Evolutionary conservation across 2,888 invertebrate genomes (phyloP).

Genomic region (Leptopilina myrica): DNA sequence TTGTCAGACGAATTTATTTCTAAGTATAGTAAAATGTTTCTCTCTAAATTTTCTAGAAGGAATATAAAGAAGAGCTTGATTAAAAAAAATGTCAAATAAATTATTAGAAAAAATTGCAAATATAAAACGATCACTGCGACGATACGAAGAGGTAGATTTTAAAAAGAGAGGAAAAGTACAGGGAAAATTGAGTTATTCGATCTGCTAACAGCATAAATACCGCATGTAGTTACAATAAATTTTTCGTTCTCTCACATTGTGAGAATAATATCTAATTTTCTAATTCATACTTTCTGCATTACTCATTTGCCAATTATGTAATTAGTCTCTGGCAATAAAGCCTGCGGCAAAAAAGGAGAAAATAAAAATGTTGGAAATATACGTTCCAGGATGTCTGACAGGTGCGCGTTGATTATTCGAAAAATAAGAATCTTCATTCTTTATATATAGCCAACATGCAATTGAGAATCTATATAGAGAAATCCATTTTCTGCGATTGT

Average conservation of each 20-base stretch:
- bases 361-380: too few relatives aligned
- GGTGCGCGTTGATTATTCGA: background rate
- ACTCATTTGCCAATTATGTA: background rate
- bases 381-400: background rate
- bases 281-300: constrained; percentile 11
- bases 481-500: constrained; percentile 36
- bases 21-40: too few relatives aligned
- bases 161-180: too few relatives aligned
- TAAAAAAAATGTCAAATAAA: too few relatives aligned
- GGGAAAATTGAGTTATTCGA: background rate
- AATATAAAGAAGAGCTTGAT: too few relatives aligned
- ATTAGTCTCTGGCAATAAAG: too few relatives aligned
- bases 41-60: too few relatives aligned
- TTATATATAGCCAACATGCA: background rate
- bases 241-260: background rate
- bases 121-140: too few relatives aligned
- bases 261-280: background rate
- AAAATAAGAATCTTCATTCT: constrained; percentile 14
- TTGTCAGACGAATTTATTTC: too few relatives aligned
- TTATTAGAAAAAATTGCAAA: too few relatives aligned
- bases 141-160: too few relatives aligned
- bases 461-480: constrained; percentile 39
- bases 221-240: background rate
- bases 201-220: background rate
- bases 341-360: too few relatives aligned